Percentiles rank a stretch among this genome's conserved stretches.
Evolutionary conservation across 2,797 vertebrate genomes (phyloP).

Genomic region (Pristis pectinata): DNA sequence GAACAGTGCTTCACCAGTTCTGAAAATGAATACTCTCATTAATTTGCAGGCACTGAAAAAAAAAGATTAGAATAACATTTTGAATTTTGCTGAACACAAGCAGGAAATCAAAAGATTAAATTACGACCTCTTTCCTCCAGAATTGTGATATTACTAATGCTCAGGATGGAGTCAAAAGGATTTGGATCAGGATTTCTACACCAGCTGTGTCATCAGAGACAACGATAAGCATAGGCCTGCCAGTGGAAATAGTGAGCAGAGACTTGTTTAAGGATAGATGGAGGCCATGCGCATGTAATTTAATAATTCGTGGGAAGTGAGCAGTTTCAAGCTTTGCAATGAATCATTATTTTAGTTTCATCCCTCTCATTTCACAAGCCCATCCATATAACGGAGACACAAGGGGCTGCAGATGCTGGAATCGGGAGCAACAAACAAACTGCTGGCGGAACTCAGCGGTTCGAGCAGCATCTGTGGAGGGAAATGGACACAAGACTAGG

Average conservation of each 20-base stretch:
- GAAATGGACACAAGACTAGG: too few relatives aligned
- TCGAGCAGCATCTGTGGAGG: too few relatives aligned
- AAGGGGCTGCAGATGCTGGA: too few relatives aligned
- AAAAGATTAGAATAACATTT: background rate
- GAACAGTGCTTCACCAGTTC: background rate
- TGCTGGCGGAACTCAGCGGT: too few relatives aligned
- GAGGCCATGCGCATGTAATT: background rate
- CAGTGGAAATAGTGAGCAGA: background rate
- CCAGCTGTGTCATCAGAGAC: background rate
- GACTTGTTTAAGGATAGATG: background rate
- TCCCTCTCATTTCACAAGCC: background rate
- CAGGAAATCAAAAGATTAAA: background rate
- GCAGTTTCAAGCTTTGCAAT: background rate
- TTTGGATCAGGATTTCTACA: slow-evolving; percentile 17
- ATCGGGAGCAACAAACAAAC: too few relatives aligned
- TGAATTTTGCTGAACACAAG: background rate
- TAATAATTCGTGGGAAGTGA: background rate
- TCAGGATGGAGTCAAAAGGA: background rate
- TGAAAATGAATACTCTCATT: background rate
- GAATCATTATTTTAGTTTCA: background rate
- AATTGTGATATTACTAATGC: background rate
- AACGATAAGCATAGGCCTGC: background rate
- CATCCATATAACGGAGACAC: background rate
- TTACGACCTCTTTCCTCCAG: background rate
- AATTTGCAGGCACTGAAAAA: background rate